Evolutionary conservation across 2,113 vertebrate genomes (phyloP).

Genomic region (Lutjanus erythropterus): DNA sequence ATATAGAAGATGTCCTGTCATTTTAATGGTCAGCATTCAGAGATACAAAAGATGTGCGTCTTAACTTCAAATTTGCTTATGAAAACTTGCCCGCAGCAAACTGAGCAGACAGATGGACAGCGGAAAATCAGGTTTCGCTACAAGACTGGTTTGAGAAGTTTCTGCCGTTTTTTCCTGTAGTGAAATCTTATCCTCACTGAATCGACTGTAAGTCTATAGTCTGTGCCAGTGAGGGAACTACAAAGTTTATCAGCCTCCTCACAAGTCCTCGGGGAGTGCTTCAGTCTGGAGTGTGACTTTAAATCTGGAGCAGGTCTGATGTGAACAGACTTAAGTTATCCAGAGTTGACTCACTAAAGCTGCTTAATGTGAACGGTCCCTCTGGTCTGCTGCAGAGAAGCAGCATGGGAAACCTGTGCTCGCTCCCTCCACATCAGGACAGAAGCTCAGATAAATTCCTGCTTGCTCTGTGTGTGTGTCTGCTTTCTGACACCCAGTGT

Average conservation of each 20-base stretch:
- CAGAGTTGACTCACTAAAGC: conserved; percentile 20
- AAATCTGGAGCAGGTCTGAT: conserved; percentile 4
- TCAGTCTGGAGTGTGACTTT: not conserved
- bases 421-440: conserved; percentile 7
- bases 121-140: not conserved
- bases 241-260: not conserved
- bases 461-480: conserved; percentile 25
- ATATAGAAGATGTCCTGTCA: not conserved
- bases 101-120: not conserved
- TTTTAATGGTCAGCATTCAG: not conserved
- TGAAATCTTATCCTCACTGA: not conserved
- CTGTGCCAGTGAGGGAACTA: not conserved
- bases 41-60: not conserved
- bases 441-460: conserved; percentile 35
- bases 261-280: too few relatives aligned
- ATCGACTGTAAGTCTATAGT: not conserved
- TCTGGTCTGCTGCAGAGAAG: conserved; percentile 13
- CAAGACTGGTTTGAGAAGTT: not conserved
- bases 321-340: not conserved
- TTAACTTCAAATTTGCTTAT: not conserved
- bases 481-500: conserved; percentile 24
- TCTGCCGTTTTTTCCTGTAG: not conserved
- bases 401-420: conserved; percentile 39
- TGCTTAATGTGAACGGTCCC: not conserved
- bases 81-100: not conserved